phyloP scores from a whole-genome alignment of 2,797 vertebrate species.

The Buceros bicornis region DNA sequence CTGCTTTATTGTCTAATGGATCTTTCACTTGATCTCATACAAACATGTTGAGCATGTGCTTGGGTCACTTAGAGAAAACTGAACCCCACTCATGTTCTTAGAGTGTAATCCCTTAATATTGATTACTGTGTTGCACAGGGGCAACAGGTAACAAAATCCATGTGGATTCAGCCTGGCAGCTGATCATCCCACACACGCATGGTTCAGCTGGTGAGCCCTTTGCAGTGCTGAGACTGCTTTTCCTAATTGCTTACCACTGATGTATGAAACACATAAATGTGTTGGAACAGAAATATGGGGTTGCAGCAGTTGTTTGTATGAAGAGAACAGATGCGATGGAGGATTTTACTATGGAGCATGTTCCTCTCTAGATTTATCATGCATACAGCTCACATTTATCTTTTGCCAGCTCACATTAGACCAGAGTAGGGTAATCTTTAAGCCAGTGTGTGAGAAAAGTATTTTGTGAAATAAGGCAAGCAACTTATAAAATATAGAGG shows the following conservation, averaged over 20 bases:
- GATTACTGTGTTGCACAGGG: constrained; percentile 70
- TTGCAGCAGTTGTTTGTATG: constrained; percentile 60
- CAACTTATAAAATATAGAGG: background rate
- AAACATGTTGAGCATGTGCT: constrained; percentile 70
- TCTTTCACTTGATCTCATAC: constrained; percentile 76
- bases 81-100: constrained; percentile 73
- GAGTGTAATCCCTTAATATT: constrained; percentile 76
- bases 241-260: constrained; percentile 20
- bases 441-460: background rate
- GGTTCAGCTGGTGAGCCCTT: constrained; percentile 49
- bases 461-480: constrained; percentile 19
- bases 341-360: background rate
- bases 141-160: constrained; percentile 76
- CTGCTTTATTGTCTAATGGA: constrained; percentile 74
- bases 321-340: constrained; percentile 55
- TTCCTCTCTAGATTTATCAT: constrained; percentile 33
- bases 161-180: constrained; percentile 53
- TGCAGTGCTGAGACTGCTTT: background rate
- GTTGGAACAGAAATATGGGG: constrained; percentile 5
- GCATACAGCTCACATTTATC: background rate
- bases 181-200: constrained; percentile 63
- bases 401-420: background rate
- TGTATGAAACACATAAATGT: constrained; percentile 28
- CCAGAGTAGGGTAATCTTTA: background rate
- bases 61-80: constrained; percentile 75